A percentile compares a stretch with the other conserved stretches of the same genome.
These are phyloP conservation scores for Drosophila kikkawai DNA, from an alignment of 1,140 invertebrate species.

Conservation along the genomic window DNA sequence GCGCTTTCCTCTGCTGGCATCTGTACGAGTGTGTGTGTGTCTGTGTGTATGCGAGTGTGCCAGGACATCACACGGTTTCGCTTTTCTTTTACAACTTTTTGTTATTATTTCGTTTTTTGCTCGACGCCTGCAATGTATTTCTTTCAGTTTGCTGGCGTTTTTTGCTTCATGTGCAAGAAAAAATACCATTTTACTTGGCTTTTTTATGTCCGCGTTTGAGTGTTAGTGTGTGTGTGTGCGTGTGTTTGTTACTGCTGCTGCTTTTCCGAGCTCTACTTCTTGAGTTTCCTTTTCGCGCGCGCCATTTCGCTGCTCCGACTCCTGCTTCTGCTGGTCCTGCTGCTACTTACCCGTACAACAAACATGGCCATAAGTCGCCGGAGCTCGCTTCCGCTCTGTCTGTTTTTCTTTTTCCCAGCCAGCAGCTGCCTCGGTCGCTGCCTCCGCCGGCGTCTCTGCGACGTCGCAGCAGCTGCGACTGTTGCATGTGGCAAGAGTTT, in stretches of 20 bases:
- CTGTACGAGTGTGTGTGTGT: constrained; percentile 23
- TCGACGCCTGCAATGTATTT: constrained; percentile 77
- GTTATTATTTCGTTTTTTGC: constrained; percentile 83
- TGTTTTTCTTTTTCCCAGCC: constrained; percentile 39
- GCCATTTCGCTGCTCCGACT: constrained; percentile 67
- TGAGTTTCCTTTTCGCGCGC: constrained; percentile 79
- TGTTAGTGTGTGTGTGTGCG: constrained; percentile 33
- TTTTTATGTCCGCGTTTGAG: constrained; percentile 63
- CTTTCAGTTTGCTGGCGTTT: constrained; percentile 78
- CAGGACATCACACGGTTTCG: constrained; percentile 82
- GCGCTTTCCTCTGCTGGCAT: constrained; percentile 38
- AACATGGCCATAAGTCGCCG: constrained; percentile 78
- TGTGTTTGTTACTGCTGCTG: constrained; percentile 51
- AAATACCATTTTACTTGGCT: constrained; percentile 75
- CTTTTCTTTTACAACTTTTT: constrained; percentile 84
- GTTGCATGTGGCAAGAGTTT: constrained; percentile 72
- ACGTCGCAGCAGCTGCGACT: constrained; percentile 51
- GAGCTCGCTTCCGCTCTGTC: constrained; percentile 59
- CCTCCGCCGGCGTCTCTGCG: constrained; percentile 20
- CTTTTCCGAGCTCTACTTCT: constrained; percentile 68
- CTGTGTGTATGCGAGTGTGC: constrained; percentile 46
- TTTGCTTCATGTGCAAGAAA: constrained; percentile 75
- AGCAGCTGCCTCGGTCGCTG: constrained; percentile 36
- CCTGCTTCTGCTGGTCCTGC: constrained; percentile 29
- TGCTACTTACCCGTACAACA: constrained; percentile 74